A percentile compares a stretch with the other conserved stretches of the same genome.
phyloP scores from a whole-genome alignment of 2,888 invertebrate genomes.

The Leucophenga maculata region DNA sequence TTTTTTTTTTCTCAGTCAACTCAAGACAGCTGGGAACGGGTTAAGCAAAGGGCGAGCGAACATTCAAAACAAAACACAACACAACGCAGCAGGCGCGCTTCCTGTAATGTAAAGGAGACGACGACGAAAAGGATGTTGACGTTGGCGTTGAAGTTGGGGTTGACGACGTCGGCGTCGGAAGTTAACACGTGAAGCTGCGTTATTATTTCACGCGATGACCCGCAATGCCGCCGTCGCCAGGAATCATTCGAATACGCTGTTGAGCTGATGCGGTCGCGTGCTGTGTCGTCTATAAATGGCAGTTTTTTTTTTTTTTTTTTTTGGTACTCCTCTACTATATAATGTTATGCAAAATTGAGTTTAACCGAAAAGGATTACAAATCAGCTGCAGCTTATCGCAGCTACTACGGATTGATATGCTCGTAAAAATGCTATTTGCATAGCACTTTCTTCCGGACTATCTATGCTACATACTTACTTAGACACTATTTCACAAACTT shows the following conservation, averaged over 20 bases:
- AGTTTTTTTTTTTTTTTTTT: not conserved
- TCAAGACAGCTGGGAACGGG: too few species aligned
- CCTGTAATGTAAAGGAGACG: too few species aligned
- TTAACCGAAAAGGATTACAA: not conserved
- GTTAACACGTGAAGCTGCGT: conserved; percentile 40
- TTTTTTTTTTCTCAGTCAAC: not conserved
- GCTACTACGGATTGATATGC: not conserved
- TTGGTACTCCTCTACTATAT: too few species aligned
- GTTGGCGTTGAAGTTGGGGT: too few species aligned
- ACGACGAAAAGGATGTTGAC: not conserved
- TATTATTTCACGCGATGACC: conserved; percentile 64
- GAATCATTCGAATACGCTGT: not conserved
- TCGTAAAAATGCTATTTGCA: not conserved
- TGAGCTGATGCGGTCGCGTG: conserved; percentile 21
- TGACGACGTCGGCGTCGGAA: conserved; percentile 23
- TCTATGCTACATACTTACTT: too few species aligned
- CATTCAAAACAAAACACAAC: too few species aligned
- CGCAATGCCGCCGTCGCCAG: conserved; percentile 51
- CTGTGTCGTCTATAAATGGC: conserved; percentile 17
- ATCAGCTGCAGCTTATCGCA: conserved; percentile 10
- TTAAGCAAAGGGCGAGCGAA: too few species aligned
- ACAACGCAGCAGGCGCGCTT: too few species aligned
- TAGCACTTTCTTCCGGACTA: conserved; percentile 65
- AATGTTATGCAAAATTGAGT: not conserved
- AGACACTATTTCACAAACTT: conserved; percentile 97